Evolutionary conservation across 2,797 vertebrate species (phyloP), one percentile per base, ranked within the genome.

Genomic region (Sebastes taczanowskii): DNA sequence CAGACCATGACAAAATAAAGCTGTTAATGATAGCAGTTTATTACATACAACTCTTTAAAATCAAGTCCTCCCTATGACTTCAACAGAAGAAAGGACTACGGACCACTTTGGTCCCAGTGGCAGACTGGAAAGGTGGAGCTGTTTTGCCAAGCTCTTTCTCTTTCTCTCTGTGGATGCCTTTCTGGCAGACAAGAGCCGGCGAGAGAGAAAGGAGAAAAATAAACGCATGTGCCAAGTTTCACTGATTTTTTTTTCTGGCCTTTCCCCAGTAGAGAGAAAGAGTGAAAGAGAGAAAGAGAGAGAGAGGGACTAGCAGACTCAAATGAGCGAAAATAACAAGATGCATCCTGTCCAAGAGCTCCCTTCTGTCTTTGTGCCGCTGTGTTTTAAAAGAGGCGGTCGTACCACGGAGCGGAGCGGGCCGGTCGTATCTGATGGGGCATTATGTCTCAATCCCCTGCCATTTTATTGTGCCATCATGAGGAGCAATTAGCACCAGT

Each of bases 301-400:
- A 80, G 49, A 7, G 78, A 62, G 59, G 76, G 55, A 30, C 71
- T 49, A 60, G 73, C 79, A 87, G 71, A 78, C 38, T 77, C 27
- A 66, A 89, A 88, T 27, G 62, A 86, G 85, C 2, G 35, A 90
- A 89, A 91, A 90, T 84, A 93, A 92, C 90, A 92, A 93, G 91
- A 92, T 85, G 91, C 80, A 87, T 92, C 92, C 91, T 92, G 90
- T 92, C 84, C 84, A 81, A 86, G 84, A 65, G 74, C 74, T 82
- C 55, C 55, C 77, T 91, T 87, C 77, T 81, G 76, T 68, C 79
- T 87, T 85, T 88, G 80, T 86, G 87, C 77, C 32, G 52, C 52
- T 42, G 72, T 53, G 72, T 71, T 78, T 78, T 77, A 78, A 81
- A 87, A 80, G 61, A 74, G 42, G 66, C 70, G 13, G 83, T 23